A percentile compares a stretch with the other conserved stretches of the same genome.
Evolutionary conservation across 2,797 vertebrate genomes (phyloP).

Genomic region (Melanitta fusca): DNA sequence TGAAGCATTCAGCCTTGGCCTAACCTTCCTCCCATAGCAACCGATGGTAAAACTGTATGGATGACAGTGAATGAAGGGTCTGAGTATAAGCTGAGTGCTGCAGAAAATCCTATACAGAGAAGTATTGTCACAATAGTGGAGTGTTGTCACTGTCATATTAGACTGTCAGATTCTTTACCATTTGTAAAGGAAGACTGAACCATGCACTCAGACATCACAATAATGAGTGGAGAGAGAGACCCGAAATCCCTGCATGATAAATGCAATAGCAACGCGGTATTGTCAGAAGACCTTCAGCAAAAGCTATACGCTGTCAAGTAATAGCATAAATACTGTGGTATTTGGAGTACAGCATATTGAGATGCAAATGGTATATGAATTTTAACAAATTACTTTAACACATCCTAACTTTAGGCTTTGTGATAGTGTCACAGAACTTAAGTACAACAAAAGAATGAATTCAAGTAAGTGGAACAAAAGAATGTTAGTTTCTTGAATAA

Average conservation of each 20-base stretch:
- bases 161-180: neutral
- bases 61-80: neutral
- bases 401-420: neutral
- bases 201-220: neutral
- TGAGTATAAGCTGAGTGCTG: neutral
- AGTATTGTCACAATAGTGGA: neutral
- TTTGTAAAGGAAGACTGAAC: neutral
- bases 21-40: neutral
- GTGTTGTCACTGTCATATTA: neutral
- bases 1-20: neutral
- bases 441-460: neutral
- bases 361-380: neutral
- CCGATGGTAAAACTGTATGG: neutral
- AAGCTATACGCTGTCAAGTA: neutral
- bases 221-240: neutral
- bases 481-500: neutral
- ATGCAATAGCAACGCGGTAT: neutral
- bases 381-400: neutral
- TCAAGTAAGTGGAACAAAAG: neutral
- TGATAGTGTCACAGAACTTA: fast-evolving
- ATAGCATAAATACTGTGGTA: neutral
- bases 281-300: neutral
- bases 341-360: neutral
- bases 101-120: neutral
- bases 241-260: neutral